Conservation (phyloP, 2,797 vertebrate genomes). For the Geotrypetes seraphini region DNA sequence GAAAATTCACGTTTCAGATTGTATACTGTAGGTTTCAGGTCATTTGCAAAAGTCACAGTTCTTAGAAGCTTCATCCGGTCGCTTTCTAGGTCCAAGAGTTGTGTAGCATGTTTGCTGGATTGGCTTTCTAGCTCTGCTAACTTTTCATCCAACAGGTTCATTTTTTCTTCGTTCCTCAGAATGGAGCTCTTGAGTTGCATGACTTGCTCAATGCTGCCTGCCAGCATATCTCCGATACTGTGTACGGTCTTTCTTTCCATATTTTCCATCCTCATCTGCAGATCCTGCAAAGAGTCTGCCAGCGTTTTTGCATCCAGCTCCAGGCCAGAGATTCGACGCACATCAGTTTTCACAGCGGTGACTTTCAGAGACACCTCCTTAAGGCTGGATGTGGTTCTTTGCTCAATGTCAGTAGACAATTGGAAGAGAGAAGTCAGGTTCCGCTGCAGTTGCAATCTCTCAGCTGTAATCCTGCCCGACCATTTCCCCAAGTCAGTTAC, state of each 20-base stretch:
- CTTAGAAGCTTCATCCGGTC: slow-evolving; percentile 73
- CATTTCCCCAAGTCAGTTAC: slow-evolving; percentile 56
- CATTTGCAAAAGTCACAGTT: slow-evolving; percentile 73
- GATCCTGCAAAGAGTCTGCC: slow-evolving; percentile 52
- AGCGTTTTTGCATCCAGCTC: slow-evolving; percentile 64
- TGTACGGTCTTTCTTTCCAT: slow-evolving; percentile 66
- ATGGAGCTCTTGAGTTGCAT: slow-evolving; percentile 55
- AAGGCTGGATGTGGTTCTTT: slow-evolving; percentile 51
- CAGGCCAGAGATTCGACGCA: slow-evolving; percentile 83
- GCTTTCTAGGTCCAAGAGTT: slow-evolving; percentile 69
- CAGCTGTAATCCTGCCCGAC: slow-evolving; percentile 50
- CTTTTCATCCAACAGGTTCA: slow-evolving; percentile 48
- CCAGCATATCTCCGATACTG: slow-evolving; percentile 74
- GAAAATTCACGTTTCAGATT: slow-evolving; percentile 71
- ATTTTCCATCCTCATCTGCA: slow-evolving; percentile 64
- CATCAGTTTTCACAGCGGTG: slow-evolving; percentile 74
- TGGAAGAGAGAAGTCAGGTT: slow-evolving; percentile 56
- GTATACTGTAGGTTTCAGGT: slow-evolving; percentile 84
- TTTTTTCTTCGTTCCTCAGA: slow-evolving; percentile 59
- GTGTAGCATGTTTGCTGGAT: slow-evolving; percentile 51
- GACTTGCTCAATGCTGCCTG: slow-evolving; percentile 74
- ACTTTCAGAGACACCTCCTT: slow-evolving; percentile 65
- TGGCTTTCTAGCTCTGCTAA: slow-evolving; percentile 52
- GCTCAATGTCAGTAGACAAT: slow-evolving; percentile 58
- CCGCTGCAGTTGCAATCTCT: slow-evolving; percentile 50